Base-by-base conservation (phyloP, 2,888 invertebrate species). In the Drosophila phalerata region DNA sequence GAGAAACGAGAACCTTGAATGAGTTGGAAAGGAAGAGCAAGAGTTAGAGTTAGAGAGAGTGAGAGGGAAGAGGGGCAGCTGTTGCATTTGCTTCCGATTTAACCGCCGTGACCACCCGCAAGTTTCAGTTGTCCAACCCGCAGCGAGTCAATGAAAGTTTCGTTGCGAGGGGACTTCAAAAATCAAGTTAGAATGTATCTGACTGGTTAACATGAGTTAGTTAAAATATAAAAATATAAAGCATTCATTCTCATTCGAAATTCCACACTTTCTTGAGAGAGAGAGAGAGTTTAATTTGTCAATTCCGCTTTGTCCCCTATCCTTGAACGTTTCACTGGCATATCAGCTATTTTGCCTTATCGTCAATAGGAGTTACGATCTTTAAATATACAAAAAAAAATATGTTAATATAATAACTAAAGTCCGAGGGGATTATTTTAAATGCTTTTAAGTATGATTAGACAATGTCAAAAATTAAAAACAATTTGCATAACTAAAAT, bases 41-140 rank as follows among this genome's bases (percentile, higher is more conserved):
- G 15, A 28, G 40, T 2, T 8, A n/a, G 22, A 2, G 57, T 1
- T 17, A 22, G 22, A n/a, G 47, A 0, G 34, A 11, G 13, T 0
- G 42, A 4, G 17, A 13, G 19, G 0, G 10, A 8, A 56, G 42
- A 25, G 25, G 13, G 58, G 56, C 53, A 57, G 63, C 53, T 51
- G 60, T 61, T 70, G 66, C 77, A 77, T 45, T 69, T 63, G 79
- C 69, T 66, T 68, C 75, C 78, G 63, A 57, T 74, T 63, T 32
- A 32, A 48, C n/a, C 22, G 25, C 70, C 82, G 69, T 84, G 85
- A 86, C 87, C 87, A 85, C 87, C 75, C 81, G 87, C 87, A 84
- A 84, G 71, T 79, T 81, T 78, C 77, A 66, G 68, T 34, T 25
- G 37, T 37, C 17, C 30, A 69, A 62, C 84, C 84, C 84, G 85